phyloP scores from a whole-genome alignment of 2,797 vertebrate genomes.

The Gymnopithys bicolor region DNA sequence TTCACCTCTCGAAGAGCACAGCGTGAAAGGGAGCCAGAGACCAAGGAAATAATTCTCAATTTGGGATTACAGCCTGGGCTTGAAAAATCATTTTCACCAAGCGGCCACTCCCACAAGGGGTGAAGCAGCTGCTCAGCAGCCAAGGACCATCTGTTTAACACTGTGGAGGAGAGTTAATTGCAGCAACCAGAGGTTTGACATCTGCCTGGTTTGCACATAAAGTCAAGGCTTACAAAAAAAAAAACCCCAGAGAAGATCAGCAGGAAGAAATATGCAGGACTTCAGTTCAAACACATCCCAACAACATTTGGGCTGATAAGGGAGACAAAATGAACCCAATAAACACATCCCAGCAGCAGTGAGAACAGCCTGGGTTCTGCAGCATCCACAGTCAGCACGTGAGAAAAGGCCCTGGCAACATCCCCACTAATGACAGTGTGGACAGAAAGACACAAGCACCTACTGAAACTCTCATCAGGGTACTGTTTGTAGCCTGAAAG shows the following conservation, averaged over 20 bases:
- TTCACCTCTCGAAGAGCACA: neutral
- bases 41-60: neutral
- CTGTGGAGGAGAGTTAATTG: neutral
- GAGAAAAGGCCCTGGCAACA: neutral
- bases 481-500: neutral
- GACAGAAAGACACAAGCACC: neutral
- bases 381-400: neutral
- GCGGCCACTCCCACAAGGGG: neutral
- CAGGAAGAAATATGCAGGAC: neutral
- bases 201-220: neutral
- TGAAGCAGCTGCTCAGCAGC: neutral
- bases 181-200: neutral
- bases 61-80: neutral
- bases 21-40: fast-evolving
- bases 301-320: neutral
- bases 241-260: neutral
- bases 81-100: neutral
- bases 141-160: neutral
- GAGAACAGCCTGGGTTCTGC: neutral
- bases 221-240: neutral
- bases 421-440: fast-evolving
- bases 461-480: neutral
- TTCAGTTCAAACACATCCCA: neutral
- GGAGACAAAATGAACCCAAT: neutral
- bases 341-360: neutral